Base-by-base conservation (phyloP, 2,888 invertebrate genomes). In the Ptychoptera albimana region DNA sequence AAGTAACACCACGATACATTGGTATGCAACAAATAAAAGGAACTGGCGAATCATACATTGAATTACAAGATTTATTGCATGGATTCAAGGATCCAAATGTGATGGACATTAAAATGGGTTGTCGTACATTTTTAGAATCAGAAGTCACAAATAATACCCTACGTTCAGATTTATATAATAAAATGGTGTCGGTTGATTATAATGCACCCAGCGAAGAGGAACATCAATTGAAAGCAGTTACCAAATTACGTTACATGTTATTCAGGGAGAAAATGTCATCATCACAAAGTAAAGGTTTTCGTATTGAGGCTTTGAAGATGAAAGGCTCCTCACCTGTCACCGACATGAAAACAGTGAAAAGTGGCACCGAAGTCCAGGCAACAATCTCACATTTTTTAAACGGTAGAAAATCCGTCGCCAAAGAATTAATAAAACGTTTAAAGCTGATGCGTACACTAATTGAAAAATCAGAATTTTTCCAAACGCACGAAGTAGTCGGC, bases 91-190 rank as follows among this genome's bases (percentile, higher is more conserved):
- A 94, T 66, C 93, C 93, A 0, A 82, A 84, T 58, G 91, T 97
- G 1, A 94, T 97, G 81, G 97, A 97, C 64, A 83, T 97, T 48
- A 97, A 97, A 70, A 86, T 97, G 77, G 97, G 97, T 37, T 86
- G 85, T 2, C 75, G 94, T 56, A 97, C 96, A 14, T 97, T 96
- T 65, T 73, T 94, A 35, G 96, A 97, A 65, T 82, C 83, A 2
- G 97, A 97, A 70, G 96, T 96, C 36, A 79, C 79, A 58, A 96
- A 94, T 59, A 79, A 78, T 16, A 77, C 77, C 38, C 79, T 87
- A 13, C 74, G 96, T 41, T 59, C 74, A 4, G 97, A 97, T 67
- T 72, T 97, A 32, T 97, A 93, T 63, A 80, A 88, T 54, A 97
- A 97, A 72, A 96, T 97, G 94, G 75, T 94, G 35, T 79, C 83